phyloP scores from a whole-genome alignment of 2,113 vertebrate genomes.

The Sceloporus tristichus region DNA sequence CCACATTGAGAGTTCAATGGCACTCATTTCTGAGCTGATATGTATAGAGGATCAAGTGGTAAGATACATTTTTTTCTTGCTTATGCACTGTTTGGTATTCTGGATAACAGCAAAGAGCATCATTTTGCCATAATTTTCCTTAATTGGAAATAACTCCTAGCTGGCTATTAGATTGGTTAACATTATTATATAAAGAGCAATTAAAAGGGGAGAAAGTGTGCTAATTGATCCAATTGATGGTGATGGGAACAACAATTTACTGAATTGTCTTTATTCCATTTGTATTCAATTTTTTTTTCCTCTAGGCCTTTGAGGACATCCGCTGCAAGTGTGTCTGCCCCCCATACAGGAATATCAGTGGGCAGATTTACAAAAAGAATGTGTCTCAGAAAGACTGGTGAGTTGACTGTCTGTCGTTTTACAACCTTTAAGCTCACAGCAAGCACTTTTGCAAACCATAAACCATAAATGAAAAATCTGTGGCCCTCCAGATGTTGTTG shows the following conservation, averaged over 20 bases:
- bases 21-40: not conserved
- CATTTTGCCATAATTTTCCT: not conserved
- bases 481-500: too few relatives aligned
- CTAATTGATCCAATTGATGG: not conserved
- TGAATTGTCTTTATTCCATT: not conserved
- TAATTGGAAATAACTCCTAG: not conserved
- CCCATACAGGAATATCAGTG: conserved; percentile 91
- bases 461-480: rapidly evolving
- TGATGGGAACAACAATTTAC: not conserved
- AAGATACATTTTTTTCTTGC: not conserved
- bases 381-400: conserved; percentile 96
- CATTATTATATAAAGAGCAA: not conserved
- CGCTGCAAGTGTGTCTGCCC: conserved; percentile 97
- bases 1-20: not conserved
- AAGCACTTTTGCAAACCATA: not conserved
- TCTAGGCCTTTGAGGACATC: conserved; percentile 91
- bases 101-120: not conserved
- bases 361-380: conserved; percentile 94
- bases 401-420: conserved; percentile 50
- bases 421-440: not conserved
- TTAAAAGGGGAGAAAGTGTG: not conserved
- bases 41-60: not conserved
- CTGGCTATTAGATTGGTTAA: too few relatives aligned
- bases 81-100: not conserved
- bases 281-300: conserved; percentile 34